Evolutionary conservation across 30 jellyfish, hydroid and myxozoan genomes (phyloP), one percentile per base, ranked within the genome.

Genomic region (Aurelia aurita): DNA sequence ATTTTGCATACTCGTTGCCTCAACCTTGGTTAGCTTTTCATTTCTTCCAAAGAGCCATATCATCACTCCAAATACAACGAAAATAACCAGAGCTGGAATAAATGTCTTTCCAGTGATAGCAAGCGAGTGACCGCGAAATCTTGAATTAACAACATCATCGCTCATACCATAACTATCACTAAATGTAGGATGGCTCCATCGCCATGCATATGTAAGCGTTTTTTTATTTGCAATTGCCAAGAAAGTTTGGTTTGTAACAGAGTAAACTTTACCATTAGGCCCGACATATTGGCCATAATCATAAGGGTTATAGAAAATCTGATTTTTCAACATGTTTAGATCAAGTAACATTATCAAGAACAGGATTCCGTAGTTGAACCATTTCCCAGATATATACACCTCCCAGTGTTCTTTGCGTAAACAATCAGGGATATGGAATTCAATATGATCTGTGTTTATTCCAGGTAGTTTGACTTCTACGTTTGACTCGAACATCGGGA

Each of bases 211-310:
- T 13, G 98, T 46, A 25, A 74, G 78, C 26, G 89, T 74, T 2
- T 97, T 86, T 19, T 51, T 79, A 89, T 92, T 92, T 67, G 71
- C 86, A 13, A 73, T 69, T n/a, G 83, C 84, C 28, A 92, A 45
- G 79, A 88, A 77, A 7, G 59, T 53, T 32, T 67, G 72, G 74
- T 92, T 89, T 9, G 31, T 51, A 44, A 92, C 97, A 20, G 96
- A 60, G 62, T 78, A 92, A 73, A 92, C 88, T 47, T 79, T 80
- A 5, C 89, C 98, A 58, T 86, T 78, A n/a, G 91, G 93, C 44
- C 98, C 98, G 63, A 94, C 89, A 64, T 92, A 92, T 75, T 92
- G 98, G 32, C 95, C 98, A 76, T 31, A 92, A 46, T 80, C 95
- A 68, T 44, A 85, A 4, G 98, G 98, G 35, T 64, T 74, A 77